phyloP scores from a whole-genome alignment of 2,113 vertebrate species.

The Trogon surrucura region DNA sequence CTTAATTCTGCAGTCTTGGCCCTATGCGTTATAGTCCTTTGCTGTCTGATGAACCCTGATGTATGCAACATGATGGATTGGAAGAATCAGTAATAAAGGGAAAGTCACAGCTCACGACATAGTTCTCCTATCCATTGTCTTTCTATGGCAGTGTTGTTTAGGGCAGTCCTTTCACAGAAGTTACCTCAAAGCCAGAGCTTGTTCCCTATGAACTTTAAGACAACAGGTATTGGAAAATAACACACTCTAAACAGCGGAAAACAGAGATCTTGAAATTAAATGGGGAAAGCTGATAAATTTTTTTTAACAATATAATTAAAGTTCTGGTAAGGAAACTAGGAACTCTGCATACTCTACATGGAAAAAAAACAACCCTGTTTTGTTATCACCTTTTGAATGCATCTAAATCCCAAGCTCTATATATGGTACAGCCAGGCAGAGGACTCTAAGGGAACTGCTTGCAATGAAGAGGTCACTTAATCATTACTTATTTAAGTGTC shows the following conservation, averaged over 20 bases:
- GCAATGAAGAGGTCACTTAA: background rate
- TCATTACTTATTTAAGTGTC: background rate
- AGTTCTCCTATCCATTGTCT: background rate
- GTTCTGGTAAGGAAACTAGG: background rate
- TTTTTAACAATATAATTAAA: background rate
- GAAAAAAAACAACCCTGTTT: background rate
- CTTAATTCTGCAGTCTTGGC: background rate
- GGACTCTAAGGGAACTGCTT: background rate
- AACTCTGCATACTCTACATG: background rate
- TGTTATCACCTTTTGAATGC: background rate
- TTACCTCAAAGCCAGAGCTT: background rate
- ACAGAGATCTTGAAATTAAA: background rate
- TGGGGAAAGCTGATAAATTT: background rate
- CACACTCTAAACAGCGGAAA: background rate
- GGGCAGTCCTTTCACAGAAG: background rate
- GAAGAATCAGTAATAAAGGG: background rate
- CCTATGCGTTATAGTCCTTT: background rate
- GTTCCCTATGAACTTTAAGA: background rate
- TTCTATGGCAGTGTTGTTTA: background rate
- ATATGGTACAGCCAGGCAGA: background rate
- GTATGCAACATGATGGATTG: background rate
- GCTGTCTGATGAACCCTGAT: background rate
- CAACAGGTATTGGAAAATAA: background rate
- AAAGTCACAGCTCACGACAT: background rate
- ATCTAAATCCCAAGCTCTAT: background rate